These are phyloP conservation scores for Cheiracanthium punctorium DNA, from an alignment of 2,888 invertebrate species.

Conservation along the genomic window DNA sequence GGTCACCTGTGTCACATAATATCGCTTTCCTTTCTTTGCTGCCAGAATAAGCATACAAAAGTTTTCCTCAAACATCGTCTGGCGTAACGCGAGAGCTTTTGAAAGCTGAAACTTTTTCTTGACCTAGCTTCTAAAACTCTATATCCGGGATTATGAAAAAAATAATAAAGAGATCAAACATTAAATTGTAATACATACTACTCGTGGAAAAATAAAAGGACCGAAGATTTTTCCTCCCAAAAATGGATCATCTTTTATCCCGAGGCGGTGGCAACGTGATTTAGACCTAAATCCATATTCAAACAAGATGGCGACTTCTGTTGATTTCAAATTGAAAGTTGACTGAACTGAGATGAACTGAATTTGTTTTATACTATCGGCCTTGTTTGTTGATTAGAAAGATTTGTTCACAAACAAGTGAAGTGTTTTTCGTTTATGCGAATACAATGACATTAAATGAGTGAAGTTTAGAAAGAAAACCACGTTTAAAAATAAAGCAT, in stretches of 20 bases:
- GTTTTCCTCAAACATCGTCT: background rate
- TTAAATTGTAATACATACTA: slow-evolving; percentile 8
- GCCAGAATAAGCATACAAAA: background rate
- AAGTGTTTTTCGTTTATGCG: too few relatives aligned
- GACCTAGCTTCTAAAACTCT: background rate
- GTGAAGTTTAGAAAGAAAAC: too few relatives aligned
- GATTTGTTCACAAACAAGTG: too few relatives aligned
- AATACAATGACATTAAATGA: too few relatives aligned
- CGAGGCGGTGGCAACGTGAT: background rate
- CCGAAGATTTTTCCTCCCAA: background rate
- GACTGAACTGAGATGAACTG: slow-evolving; percentile 8
- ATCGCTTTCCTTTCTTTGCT: background rate
- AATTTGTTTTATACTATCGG: background rate
- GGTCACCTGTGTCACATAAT: background rate
- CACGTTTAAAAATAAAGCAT: too few relatives aligned
- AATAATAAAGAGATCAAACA: slow-evolving; percentile 17
- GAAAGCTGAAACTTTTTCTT: slow-evolving; percentile 1
- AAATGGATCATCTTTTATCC: slow-evolving; percentile 15
- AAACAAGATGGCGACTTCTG: slow-evolving; percentile 1
- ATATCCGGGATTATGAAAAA: slow-evolving; percentile 12
- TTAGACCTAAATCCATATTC: background rate
- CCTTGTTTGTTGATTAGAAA: background rate
- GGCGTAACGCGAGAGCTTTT: background rate
- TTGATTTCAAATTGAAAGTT: slow-evolving; percentile 4
- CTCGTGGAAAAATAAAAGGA: background rate